Percentiles rank a stretch among this genome's conserved stretches.
These are phyloP conservation scores for Ictidomys tridecemlineatus DNA, from an alignment of 2,113 vertebrate species.

Conservation along the genomic window DNA sequence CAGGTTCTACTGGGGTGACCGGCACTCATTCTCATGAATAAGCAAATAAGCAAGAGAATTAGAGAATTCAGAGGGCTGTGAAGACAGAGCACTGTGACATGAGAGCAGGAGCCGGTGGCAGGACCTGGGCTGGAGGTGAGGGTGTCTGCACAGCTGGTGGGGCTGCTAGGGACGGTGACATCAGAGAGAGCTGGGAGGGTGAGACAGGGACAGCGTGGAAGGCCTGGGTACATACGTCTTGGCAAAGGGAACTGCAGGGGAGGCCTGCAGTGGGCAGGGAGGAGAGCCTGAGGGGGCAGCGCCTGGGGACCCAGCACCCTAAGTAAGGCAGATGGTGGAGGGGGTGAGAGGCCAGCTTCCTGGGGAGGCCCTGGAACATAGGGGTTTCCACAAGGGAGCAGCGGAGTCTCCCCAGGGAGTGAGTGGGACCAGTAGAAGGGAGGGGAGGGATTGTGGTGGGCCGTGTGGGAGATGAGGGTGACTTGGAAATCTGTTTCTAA, in stretches of 20 bases:
- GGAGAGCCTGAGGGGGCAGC: too few relatives aligned
- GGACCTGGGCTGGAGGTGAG: too few relatives aligned
- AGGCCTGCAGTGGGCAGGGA: background rate
- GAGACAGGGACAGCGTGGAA: background rate
- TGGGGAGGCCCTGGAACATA: background rate
- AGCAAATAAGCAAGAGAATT: background rate
- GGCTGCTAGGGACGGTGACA: fast-evolving
- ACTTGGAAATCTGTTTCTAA: background rate
- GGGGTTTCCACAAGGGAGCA: background rate
- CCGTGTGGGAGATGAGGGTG: background rate
- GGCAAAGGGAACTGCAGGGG: background rate
- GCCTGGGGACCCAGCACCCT: too few relatives aligned
- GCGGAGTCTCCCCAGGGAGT: background rate
- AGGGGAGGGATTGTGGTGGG: background rate
- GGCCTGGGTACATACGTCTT: background rate
- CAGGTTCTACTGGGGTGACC: too few relatives aligned
- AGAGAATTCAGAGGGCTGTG: background rate
- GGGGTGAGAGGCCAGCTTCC: background rate
- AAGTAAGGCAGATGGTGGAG: too few relatives aligned
- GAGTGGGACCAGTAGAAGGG: background rate
- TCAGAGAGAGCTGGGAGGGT: background rate
- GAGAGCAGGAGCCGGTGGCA: background rate
- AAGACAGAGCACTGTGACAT: background rate
- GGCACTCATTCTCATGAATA: too few relatives aligned
- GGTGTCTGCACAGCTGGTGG: too few relatives aligned